phyloP scores from a whole-genome alignment of 2,113 vertebrate species.

The Oncorhynchus mykiss region DNA sequence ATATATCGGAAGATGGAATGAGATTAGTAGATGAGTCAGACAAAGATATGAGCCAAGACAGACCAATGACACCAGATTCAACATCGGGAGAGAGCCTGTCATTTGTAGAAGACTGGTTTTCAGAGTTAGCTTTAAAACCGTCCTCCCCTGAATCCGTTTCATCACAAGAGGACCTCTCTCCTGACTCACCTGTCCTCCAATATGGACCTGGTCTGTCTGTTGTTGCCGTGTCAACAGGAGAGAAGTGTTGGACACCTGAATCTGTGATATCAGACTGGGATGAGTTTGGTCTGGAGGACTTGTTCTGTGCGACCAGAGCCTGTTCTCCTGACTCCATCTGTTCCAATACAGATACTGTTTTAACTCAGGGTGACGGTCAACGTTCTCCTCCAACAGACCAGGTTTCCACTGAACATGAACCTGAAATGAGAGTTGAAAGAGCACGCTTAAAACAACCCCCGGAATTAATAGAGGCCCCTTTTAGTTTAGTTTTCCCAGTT shows the following conservation, averaged over 20 bases:
- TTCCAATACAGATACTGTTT: background rate
- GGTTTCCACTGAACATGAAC: background rate
- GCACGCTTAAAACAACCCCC: too few species aligned
- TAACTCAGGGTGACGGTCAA: too few species aligned
- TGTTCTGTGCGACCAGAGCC: conserved; percentile 4
- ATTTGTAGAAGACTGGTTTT: conserved; percentile 8
- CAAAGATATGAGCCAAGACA: background rate
- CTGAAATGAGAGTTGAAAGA: background rate
- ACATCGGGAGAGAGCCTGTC: background rate
- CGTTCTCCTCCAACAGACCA: too few species aligned
- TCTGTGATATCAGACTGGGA: background rate
- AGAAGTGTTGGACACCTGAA: background rate
- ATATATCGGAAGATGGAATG: background rate
- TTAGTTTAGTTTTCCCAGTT: background rate
- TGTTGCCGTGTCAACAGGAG: background rate
- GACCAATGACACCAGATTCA: background rate
- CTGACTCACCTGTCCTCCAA: conserved; percentile 14
- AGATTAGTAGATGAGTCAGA: background rate
- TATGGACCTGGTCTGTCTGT: background rate
- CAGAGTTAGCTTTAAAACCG: conserved; percentile 12
- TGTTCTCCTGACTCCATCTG: background rate
- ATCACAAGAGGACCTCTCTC: conserved; percentile 10
- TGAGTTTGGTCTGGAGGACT: background rate
- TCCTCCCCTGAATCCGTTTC: background rate
- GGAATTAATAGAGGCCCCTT: background rate